Conservation (phyloP, 1,140 invertebrate species). For the Sweltsa coloradensis region DNA sequence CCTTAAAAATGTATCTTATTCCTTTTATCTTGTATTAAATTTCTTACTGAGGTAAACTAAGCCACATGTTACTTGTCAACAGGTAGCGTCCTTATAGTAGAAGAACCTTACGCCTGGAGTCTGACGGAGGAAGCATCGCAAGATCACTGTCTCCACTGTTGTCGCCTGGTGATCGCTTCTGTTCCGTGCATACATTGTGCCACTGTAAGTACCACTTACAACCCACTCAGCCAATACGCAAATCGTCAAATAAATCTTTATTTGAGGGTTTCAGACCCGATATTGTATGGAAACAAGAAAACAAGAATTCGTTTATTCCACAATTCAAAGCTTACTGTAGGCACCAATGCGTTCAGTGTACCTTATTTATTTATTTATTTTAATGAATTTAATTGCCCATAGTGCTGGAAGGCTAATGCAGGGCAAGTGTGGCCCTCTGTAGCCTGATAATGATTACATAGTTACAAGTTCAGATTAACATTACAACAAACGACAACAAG, state of each 20-base stretch:
- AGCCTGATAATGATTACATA: too few species aligned
- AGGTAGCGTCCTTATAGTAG: constrained; percentile 35
- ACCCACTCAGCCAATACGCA: background rate
- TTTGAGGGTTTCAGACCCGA: background rate
- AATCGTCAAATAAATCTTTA: background rate
- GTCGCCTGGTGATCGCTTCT: constrained; percentile 23
- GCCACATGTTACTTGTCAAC: constrained; percentile 6
- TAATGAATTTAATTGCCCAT: too few species aligned
- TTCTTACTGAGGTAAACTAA: too few species aligned
- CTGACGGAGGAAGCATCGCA: constrained; percentile 29
- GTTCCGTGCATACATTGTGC: constrained; percentile 39
- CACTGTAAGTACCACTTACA: constrained; percentile 26
- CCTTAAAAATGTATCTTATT: too few species aligned
- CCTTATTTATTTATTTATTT: background rate
- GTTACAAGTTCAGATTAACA: too few species aligned
- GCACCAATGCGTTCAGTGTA: constrained; percentile 9
- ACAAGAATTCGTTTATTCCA: background rate
- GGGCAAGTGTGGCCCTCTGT: too few species aligned
- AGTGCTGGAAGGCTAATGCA: too few species aligned
- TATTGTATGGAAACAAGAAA: constrained; percentile 4
- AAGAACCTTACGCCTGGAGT: constrained; percentile 31
- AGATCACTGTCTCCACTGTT: constrained; percentile 40
- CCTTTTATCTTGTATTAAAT: too few species aligned
- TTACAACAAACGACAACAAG: too few species aligned
- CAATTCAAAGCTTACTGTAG: constrained; percentile 6